Evolutionary conservation across 2,797 vertebrate species (phyloP).

Genomic region (Echiichthys vipera): DNA sequence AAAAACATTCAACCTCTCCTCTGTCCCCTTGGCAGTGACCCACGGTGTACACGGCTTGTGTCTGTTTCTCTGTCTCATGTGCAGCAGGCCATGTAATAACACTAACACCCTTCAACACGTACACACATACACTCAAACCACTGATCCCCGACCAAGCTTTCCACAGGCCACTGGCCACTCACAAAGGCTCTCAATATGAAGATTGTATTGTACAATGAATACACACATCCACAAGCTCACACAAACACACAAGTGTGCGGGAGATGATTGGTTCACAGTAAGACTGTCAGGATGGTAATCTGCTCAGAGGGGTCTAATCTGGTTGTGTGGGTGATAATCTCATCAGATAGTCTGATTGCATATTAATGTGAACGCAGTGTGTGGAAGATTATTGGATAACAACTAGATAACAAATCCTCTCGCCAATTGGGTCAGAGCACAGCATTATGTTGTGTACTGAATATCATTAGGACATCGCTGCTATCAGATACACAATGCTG

Average conservation of each 20-base stretch:
- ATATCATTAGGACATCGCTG: conserved; percentile 37
- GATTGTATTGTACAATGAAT: conserved; percentile 42
- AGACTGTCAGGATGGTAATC: conserved; percentile 61
- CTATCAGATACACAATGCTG: conserved; percentile 32
- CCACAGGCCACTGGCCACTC: conserved; percentile 65
- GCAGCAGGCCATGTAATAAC: conserved; percentile 78
- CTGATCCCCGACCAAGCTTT: conserved; percentile 65
- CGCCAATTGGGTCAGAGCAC: conserved; percentile 63
- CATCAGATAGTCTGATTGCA: conserved; percentile 77
- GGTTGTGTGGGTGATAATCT: conserved; percentile 72
- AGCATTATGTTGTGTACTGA: conserved; percentile 40
- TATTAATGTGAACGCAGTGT: conserved; percentile 62
- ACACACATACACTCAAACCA: conserved; percentile 53
- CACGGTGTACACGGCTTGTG: conserved; percentile 45
- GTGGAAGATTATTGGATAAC: conserved; percentile 74
- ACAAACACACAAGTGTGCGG: conserved; percentile 30
- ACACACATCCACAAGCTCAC: conserved; percentile 22
- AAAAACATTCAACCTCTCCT: conserved; percentile 41
- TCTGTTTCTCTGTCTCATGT: conserved; percentile 62
- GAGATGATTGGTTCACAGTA: conserved; percentile 52
- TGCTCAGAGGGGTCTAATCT: conserved; percentile 70
- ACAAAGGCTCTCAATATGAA: conserved; percentile 68
- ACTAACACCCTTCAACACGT: conserved; percentile 62
- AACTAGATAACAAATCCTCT: conserved; percentile 61
- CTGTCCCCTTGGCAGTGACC: conserved; percentile 63